Base-by-base conservation (phyloP, 2,888 invertebrate species). In the Hipparchia semele region DNA sequence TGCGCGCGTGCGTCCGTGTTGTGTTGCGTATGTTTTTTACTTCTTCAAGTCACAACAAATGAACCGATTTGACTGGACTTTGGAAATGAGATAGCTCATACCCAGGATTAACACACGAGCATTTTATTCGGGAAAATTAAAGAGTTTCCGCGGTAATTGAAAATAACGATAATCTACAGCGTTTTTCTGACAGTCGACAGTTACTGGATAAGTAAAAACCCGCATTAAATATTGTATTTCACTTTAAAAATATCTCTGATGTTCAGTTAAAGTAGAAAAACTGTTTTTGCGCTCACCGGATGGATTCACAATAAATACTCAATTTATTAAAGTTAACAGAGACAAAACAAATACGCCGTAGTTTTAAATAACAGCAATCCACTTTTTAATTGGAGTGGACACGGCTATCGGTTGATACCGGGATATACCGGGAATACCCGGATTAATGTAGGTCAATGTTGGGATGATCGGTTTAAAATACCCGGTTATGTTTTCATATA, bases 361-460 rank as follows among this genome's bases (percentile, higher is more conserved):
- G 73, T 73, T 73, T 73, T 68, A 73, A 73, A 73, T 73, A 71
- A 73, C 70, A 68, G 56, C 71, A 39, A 56, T 68, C 68, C 71
- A 64, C 39, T 68, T 68, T 69, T 73, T 73, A 73, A 73, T 73
- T 73, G 73, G 68, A 73, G 61, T 56, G 56, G 70, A 73, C 73
- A 73, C 73, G 67, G 61, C 61, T 53, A 46, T 67, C 67, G 66
- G 68, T 39, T 62, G 71, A 70, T 73, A 67, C 71, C 68, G 33
- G 67, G 68, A 73, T 73, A 71, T 69, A 66, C 59, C 13, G n/a
- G 58, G 58, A 67, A 71, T 69, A 66, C 59, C 13, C 39, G 58
- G 58, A 67, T 72, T 68, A 64, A 68, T 68, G 51, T 59, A 53
- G 68, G 72, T 69, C 72, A 64, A 62, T 65, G 70, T 67, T 70